phyloP scores from a whole-genome alignment of 2,113 vertebrate species.

The Halcyon malimbica region DNA sequence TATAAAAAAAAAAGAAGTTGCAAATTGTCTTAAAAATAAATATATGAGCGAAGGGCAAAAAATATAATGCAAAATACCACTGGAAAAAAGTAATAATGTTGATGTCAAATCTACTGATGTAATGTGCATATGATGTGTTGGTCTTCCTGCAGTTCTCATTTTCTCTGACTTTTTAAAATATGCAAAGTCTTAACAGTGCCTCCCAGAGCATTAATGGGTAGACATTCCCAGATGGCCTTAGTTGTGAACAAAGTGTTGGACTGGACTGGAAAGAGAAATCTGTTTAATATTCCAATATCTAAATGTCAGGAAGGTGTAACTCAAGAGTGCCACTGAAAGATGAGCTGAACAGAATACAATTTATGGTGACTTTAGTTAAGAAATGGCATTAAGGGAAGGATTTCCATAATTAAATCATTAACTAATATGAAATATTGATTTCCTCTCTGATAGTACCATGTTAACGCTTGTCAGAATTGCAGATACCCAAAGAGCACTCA shows the following conservation, averaged over 20 bases:
- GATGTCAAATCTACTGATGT: not conserved
- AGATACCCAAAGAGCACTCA: not conserved
- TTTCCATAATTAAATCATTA: slow-evolving; percentile 57
- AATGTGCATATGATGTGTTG: not conserved
- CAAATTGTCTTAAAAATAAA: not conserved
- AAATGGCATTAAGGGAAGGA: slow-evolving; percentile 56
- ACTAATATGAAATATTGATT: slow-evolving; percentile 60
- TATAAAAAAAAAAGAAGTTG: not conserved
- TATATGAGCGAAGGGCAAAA: not conserved
- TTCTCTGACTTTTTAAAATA: slow-evolving; percentile 48
- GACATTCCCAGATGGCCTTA: not conserved
- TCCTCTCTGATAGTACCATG: slow-evolving; percentile 8
- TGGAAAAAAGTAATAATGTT: not conserved
- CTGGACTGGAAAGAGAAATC: slow-evolving; percentile 25
- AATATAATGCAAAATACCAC: not conserved
- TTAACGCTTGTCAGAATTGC: not conserved
- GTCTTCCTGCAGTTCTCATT: slow-evolving; percentile 18
- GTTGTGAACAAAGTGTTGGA: not conserved
- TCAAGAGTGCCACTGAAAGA: slow-evolving; percentile 19
- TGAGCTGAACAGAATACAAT: slow-evolving; percentile 9
- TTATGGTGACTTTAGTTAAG: slow-evolving; percentile 33
- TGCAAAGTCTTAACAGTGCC: slow-evolving; percentile 1
- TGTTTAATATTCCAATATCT: slow-evolving; percentile 50
- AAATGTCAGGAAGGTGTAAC: slow-evolving; percentile 51
- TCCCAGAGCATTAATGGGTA: slow-evolving; percentile 19